Evolutionary conservation across 2,888 invertebrate species (phyloP).

Genomic region (Orthosia gracilis): DNA sequence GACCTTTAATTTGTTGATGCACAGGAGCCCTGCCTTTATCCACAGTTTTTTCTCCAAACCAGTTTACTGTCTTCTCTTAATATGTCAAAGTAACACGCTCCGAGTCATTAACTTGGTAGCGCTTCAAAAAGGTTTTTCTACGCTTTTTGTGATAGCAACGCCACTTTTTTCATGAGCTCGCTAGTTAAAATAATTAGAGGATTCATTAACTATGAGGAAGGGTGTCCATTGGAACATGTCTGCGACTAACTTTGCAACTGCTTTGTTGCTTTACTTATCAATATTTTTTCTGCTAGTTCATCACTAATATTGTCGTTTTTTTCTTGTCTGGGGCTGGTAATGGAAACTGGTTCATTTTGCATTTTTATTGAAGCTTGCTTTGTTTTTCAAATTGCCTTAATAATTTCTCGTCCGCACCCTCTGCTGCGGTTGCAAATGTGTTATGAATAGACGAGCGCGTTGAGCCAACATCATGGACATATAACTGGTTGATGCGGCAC

Average conservation of each 20-base stretch:
- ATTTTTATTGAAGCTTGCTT: conserved; percentile 78
- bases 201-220: conserved; percentile 77
- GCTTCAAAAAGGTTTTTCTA: conserved; percentile 77
- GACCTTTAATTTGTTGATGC: conserved; percentile 85
- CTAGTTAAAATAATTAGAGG: conserved; percentile 84
- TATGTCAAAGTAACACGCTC: conserved; percentile 87
- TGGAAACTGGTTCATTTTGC: conserved; percentile 73
- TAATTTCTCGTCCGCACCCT: conserved; percentile 74
- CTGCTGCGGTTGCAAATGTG: conserved; percentile 54
- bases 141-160: conserved; percentile 72
- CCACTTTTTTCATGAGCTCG: conserved; percentile 74
- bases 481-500: conserved; percentile 78
- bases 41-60: conserved; percentile 80
- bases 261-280: conserved; percentile 63
- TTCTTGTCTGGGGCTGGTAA: conserved; percentile 67
- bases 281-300: conserved; percentile 64
- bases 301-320: conserved; percentile 67
- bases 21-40: conserved; percentile 72
- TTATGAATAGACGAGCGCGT: conserved; percentile 71
- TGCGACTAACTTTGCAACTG: conserved; percentile 56
- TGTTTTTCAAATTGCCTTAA: conserved; percentile 77
- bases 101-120: conserved; percentile 83
- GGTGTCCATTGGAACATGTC: conserved; percentile 73
- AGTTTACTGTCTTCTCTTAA: conserved; percentile 85
- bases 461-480: conserved; percentile 77